Conservation (phyloP, 1,140 invertebrate genomes). For the Aradophagus sp. region DNA sequence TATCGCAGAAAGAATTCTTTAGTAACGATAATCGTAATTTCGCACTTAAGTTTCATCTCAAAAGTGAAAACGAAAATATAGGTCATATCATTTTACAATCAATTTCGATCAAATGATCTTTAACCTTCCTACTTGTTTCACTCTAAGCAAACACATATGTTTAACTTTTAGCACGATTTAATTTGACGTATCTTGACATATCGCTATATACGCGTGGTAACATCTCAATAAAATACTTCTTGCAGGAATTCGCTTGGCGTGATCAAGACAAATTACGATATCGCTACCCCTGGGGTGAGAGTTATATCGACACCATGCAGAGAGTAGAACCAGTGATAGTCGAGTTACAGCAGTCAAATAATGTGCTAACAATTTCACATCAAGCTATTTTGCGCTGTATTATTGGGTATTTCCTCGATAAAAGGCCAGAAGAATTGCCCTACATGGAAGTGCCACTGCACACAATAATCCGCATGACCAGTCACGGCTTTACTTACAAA, state of each 20-base stretch:
- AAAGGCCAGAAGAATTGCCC: slow-evolving; percentile 87
- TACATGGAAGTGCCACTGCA: slow-evolving; percentile 94
- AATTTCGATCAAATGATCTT: too few species aligned
- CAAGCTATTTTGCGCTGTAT: slow-evolving; percentile 94
- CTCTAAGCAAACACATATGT: too few species aligned
- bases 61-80: too few species aligned
- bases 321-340: slow-evolving; percentile 86
- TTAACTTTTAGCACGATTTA: too few species aligned
- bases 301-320: slow-evolving; percentile 90
- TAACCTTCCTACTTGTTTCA: too few species aligned
- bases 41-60: too few species aligned
- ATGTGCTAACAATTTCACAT: slow-evolving; percentile 91
- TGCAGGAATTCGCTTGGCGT: slow-evolving; percentile 87
- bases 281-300: slow-evolving; percentile 93
- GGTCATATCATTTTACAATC: too few species aligned
- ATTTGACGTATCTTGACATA: too few species aligned
- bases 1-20: too few species aligned
- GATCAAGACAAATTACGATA: slow-evolving; percentile 95
- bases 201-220: too few species aligned
- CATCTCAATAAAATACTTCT: slow-evolving; percentile 6
- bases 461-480: slow-evolving; percentile 89
- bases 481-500: slow-evolving; percentile 88
- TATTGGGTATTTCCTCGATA: slow-evolving; percentile 92
- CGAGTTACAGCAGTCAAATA: slow-evolving; percentile 88
- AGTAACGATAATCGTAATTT: too few species aligned